These are phyloP conservation scores for Pristis pectinata DNA, from an alignment of 2,797 vertebrate genomes.

Conservation along the genomic window DNA sequence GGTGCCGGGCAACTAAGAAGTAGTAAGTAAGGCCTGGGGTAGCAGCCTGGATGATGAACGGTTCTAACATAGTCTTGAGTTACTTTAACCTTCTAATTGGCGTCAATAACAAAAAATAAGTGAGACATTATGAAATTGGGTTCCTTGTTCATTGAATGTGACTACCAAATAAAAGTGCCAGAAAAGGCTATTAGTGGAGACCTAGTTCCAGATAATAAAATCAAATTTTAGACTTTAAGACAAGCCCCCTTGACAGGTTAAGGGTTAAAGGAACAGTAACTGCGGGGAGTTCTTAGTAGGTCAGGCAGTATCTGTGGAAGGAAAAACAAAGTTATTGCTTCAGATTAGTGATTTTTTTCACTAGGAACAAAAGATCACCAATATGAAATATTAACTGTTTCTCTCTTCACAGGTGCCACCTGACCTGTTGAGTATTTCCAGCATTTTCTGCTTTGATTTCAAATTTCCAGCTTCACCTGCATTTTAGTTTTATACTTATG, in stretches of 20 bases:
- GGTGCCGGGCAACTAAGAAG: not conserved
- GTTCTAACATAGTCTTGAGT: not conserved
- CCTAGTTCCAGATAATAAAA: not conserved
- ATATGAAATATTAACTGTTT: too few species aligned
- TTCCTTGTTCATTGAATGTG: not conserved
- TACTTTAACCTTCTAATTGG: not conserved
- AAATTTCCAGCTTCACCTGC: too few species aligned
- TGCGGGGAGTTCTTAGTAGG: too few species aligned
- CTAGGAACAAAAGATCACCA: too few species aligned
- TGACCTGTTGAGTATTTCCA: too few species aligned
- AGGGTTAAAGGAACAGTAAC: not conserved
- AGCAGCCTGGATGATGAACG: too few species aligned
- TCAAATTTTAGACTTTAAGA: not conserved
- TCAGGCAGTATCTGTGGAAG: too few species aligned
- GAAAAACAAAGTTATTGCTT: too few species aligned
- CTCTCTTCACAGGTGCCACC: too few species aligned
- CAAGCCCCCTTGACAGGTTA: not conserved
- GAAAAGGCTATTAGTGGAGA: not conserved
- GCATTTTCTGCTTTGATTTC: too few species aligned
- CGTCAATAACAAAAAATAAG: not conserved
- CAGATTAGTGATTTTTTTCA: too few species aligned
- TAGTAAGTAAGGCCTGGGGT: not conserved
- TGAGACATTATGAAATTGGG: not conserved
- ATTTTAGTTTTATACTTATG: too few species aligned
- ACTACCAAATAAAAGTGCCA: not conserved